Evolutionary conservation across 2,888 invertebrate species (phyloP).

Genomic region (Volucella zonaria): DNA sequence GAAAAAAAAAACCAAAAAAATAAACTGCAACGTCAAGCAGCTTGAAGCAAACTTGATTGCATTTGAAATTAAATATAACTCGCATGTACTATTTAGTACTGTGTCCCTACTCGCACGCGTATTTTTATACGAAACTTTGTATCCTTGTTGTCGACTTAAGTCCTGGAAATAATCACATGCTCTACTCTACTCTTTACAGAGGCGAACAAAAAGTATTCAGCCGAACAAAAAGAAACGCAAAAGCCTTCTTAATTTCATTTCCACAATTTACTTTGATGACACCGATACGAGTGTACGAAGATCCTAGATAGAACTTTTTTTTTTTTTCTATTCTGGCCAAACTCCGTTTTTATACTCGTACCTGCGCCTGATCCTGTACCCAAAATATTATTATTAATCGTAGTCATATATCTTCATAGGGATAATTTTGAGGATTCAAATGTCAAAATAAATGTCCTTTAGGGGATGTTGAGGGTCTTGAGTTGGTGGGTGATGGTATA

Average conservation of each 20-base stretch:
- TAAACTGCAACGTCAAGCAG: background rate
- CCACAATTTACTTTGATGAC: slow-evolving; percentile 40
- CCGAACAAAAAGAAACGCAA: slow-evolving; percentile 1
- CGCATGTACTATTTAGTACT: background rate
- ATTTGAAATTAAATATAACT: slow-evolving; percentile 64
- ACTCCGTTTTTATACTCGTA: background rate
- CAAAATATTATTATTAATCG: slow-evolving; percentile 67
- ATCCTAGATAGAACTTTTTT: slow-evolving; percentile 33
- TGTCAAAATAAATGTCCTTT: slow-evolving; percentile 48
- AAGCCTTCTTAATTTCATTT: slow-evolving; percentile 40
- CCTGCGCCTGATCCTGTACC: slow-evolving; percentile 23
- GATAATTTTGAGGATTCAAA: slow-evolving; percentile 65
- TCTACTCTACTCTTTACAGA: background rate
- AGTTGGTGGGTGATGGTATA: background rate
- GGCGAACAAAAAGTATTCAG: background rate
- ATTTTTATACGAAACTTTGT: too few relatives aligned
- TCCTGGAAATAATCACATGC: slow-evolving; percentile 20
- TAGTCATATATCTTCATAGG: slow-evolving; percentile 56
- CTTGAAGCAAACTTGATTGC: slow-evolving; percentile 51
- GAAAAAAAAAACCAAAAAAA: background rate
- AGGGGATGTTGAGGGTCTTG: slow-evolving; percentile 8
- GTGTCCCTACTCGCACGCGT: too few relatives aligned
- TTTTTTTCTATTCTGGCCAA: background rate
- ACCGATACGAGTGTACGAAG: background rate
- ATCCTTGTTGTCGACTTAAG: slow-evolving; percentile 30